These are phyloP conservation scores for Apamea epomidion DNA, from an alignment of 2,888 invertebrate genomes.

Conservation along the genomic window DNA sequence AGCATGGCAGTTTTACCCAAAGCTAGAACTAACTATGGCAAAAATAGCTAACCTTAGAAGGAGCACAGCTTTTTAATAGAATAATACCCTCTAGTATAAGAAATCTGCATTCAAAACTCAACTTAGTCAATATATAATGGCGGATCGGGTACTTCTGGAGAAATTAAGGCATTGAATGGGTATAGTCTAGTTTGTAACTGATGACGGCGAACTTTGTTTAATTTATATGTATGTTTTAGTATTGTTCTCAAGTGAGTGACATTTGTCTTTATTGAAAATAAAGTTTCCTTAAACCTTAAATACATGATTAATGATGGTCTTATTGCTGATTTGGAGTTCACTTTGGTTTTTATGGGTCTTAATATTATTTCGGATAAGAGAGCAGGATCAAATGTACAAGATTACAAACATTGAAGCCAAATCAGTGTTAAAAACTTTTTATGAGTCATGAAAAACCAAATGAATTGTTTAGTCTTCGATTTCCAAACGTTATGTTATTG, in stretches of 20 bases:
- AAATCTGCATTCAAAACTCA: too few species aligned
- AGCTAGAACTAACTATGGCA: too few species aligned
- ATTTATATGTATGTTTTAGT: too few species aligned
- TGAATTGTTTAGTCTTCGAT: slow-evolving; percentile 7
- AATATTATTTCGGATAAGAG: neutral
- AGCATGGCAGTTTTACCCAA: too few species aligned
- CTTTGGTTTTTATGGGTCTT: slow-evolving; percentile 23
- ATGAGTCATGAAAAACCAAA: neutral
- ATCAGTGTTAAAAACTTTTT: neutral
- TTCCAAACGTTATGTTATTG: slow-evolving; percentile 20
- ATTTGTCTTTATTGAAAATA: too few species aligned
- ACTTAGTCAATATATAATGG: too few species aligned
- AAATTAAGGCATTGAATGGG: too few species aligned
- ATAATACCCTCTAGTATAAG: too few species aligned
- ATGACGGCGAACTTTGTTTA: too few species aligned
- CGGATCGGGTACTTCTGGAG: too few species aligned
- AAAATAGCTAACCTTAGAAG: neutral
- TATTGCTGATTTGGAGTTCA: slow-evolving; percentile 60
- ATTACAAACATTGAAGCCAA: neutral
- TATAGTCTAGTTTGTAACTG: too few species aligned
- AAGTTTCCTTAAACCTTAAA: slow-evolving; percentile 13
- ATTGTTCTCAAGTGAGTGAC: too few species aligned
- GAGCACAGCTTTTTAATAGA: neutral
- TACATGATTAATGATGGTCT: slow-evolving; percentile 74
- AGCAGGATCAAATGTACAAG: neutral